Evolutionary conservation across 2,888 invertebrate species (phyloP), one percentile per base, ranked within the genome.

Genomic region (Gortyna flavago): DNA sequence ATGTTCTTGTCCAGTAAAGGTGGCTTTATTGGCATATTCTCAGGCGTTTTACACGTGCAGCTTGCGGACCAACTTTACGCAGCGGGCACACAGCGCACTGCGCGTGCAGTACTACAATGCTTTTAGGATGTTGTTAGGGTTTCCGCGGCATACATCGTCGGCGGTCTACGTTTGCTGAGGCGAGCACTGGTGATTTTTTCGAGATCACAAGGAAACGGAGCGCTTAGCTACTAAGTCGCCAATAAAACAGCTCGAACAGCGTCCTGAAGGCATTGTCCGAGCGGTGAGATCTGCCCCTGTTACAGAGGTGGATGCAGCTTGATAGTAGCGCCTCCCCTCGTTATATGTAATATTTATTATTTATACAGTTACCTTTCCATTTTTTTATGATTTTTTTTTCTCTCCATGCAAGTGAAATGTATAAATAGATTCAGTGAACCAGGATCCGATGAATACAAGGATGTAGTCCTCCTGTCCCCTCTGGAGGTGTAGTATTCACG

Each of bases 371-470:
- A n/a, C 8, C n/a, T 59, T 59, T 59, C n/a, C 29, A 2, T 32
- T 29, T 25, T 54, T 18, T 25, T 16, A 4, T 32, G 1, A 0
- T 5, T 13, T 44, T 11, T 44, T 2, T 41, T 38, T 11, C 18
- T 48, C 13, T 21, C 4, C 32, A 25, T 51, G 29, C 13, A 29
- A 51, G 6, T 41, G 4, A 13, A 68, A 32, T 41, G n/a, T 57
- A 32, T 44, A 44, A 68, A 68, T 74, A 68, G 18, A 59, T 68
- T 68, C 57, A 29, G 13, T 13, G 18, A 7, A 74, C 69, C 57
- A 74, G 73, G 73, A 68, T 41, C 13, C 8, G n/a, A 68, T 57
- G 18, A 74, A 68, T 18, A 44, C 25, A 18, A 57, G 68, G 51
- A 21, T 21, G 51, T 51, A 7, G 51, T 48, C 48, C 16, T 48